phyloP scores from a whole-genome alignment of 2,113 vertebrate genomes.

The Oryzias curvinotus region DNA sequence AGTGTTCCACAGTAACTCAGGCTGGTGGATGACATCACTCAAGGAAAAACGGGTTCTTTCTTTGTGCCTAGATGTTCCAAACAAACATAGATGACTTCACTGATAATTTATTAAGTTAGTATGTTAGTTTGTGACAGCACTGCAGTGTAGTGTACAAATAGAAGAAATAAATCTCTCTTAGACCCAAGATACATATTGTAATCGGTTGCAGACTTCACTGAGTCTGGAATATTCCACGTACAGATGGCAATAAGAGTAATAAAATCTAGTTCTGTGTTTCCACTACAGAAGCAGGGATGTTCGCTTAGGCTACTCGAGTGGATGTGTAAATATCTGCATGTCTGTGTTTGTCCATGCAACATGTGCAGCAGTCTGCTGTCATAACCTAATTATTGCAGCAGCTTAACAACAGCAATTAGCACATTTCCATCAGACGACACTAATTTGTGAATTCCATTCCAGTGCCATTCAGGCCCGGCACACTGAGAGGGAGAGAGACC shows the following conservation, averaged over 20 bases:
- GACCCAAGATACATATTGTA: too few relatives aligned
- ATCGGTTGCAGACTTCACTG: neutral
- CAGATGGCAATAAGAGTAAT: conserved; percentile 63
- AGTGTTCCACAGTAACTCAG: too few relatives aligned
- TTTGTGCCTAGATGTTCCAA: too few relatives aligned
- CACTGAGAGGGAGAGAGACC: conserved; percentile 42
- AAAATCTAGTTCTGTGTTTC: conserved; percentile 53
- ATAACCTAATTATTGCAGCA: conserved; percentile 79
- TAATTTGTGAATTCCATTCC: conserved; percentile 77
- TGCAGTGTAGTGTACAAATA: too few relatives aligned
- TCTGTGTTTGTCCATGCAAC: conserved; percentile 24
- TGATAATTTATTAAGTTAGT: too few relatives aligned
- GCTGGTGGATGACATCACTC: too few relatives aligned
- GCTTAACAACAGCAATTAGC: conserved; percentile 81
- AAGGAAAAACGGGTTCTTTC: too few relatives aligned
- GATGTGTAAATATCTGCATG: conserved; percentile 16
- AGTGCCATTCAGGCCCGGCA: conserved; percentile 56
- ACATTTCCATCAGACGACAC: conserved; percentile 78
- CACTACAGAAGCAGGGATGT: conserved; percentile 36
- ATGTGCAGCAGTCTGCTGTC: conserved; percentile 70
- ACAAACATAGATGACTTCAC: too few relatives aligned
- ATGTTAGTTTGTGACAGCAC: too few relatives aligned
- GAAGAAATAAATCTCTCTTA: too few relatives aligned
- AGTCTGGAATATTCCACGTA: conserved; percentile 48
- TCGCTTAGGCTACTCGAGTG: conserved; percentile 35